phyloP scores from a whole-genome alignment of 2,888 invertebrate genomes.

The Mythimna vitellina region DNA sequence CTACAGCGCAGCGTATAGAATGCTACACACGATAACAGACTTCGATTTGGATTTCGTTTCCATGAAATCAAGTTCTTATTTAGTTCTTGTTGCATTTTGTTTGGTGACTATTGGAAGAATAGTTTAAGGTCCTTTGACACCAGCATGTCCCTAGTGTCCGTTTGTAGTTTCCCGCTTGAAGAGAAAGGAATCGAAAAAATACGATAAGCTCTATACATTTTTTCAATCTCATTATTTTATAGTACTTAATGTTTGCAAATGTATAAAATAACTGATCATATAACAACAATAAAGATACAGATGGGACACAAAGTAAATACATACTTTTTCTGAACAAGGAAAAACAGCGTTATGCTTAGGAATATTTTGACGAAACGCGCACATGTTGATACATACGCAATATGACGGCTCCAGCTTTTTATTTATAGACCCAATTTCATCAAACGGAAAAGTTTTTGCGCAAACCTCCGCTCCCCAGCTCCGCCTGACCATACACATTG shows the following conservation, averaged over 20 bases:
- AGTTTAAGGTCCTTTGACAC: constrained; percentile 21
- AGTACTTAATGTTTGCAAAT: neutral
- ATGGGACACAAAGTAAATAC: constrained; percentile 38
- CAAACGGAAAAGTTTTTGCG: constrained; percentile 74
- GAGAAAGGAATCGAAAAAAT: neutral
- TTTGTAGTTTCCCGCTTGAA: neutral
- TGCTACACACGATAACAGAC: constrained; percentile 59
- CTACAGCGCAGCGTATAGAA: constrained; percentile 60
- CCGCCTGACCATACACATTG: constrained; percentile 79
- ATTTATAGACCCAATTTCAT: constrained; percentile 74
- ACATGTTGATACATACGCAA: constrained; percentile 61
- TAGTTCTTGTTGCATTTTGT: constrained; percentile 37
- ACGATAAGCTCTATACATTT: no score
- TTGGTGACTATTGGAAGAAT: constrained; percentile 8
- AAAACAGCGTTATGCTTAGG: constrained; percentile 38
- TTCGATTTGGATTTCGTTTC: constrained; percentile 60
- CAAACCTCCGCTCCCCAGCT: constrained; percentile 65
- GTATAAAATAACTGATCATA: constrained; percentile 32
- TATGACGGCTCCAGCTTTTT: constrained; percentile 63
- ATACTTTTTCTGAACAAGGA: constrained; percentile 44
- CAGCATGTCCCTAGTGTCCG: neutral
- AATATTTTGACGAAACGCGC: constrained; percentile 54
- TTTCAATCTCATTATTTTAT: no score
- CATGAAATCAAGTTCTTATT: constrained; percentile 57
- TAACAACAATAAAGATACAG: constrained; percentile 33